Base-by-base conservation (phyloP, 1,140 invertebrate species). In the Tetramorium parvispinum region DNA sequence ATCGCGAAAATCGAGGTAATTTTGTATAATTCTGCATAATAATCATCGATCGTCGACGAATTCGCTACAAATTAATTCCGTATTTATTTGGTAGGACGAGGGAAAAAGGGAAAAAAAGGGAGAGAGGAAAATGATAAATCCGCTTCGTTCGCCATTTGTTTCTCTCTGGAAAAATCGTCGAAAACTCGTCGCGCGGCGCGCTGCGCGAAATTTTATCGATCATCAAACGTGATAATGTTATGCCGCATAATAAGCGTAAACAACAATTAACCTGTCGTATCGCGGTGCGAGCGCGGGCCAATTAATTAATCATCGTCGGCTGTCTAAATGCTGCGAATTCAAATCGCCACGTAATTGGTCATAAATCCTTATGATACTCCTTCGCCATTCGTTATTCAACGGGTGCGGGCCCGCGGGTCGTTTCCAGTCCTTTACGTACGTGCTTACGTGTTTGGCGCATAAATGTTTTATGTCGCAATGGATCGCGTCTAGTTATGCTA, bases 21-120 rank as follows among this genome's bases (percentile, higher is more conserved):
- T 83, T 83, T 83, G 79, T 83, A 83, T 83, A 83, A 83, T 83
- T 83, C 79, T 73, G 79, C 68, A 83, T 83, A 83, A 83, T 83
- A 75, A 83, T 83, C 68, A 83, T 75, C 53, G 66, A 82, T 73
- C 79, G 65, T 57, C 66, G 53, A 61, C 55, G 79, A 83, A 61
- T 70, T 70, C 37, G 49, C 51, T 70, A 81, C 51, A 37, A 81
- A 81, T 83, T 83, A 83, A 83, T 83, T 83, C 79, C 68, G 40
- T 40, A 71, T 75, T 83, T 83, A 75, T 83, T 73, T 75, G 79
- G 51, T 37, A 4, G 43, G 18, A n/a, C 10, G 53, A 3, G 18
- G n/a, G 51, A 27, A 27, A 79, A 63, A 79, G 8, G 49, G 8
- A 24, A 24, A 76, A 57, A 59, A 59, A 49, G 16, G 32, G 16